A percentile compares a stretch with the other conserved stretches of the same genome.
These are phyloP conservation scores for Magallana ariakensis DNA, from an alignment of 1,140 invertebrate genomes.

Conservation along the genomic window DNA sequence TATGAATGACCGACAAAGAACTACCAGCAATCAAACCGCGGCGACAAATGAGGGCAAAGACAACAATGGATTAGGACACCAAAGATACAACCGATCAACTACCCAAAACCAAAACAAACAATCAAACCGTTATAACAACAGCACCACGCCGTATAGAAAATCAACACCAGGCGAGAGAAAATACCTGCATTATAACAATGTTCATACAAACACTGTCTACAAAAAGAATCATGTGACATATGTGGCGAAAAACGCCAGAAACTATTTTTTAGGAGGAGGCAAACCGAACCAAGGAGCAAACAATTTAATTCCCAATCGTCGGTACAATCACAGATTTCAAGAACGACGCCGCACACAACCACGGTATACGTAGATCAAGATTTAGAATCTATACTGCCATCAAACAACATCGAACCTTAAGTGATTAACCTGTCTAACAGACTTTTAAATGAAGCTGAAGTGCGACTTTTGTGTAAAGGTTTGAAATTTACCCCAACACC, in stretches of 20 bases:
- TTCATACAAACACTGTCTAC: not conserved
- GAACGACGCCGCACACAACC: not conserved
- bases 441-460: not conserved
- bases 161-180: not conserved
- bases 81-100: not conserved
- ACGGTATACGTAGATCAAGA: not conserved
- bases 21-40: not conserved
- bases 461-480: not conserved
- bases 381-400: too few relatives aligned
- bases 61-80: too few relatives aligned
- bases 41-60: too few relatives aligned
- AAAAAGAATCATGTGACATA: too few relatives aligned
- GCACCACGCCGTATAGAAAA: not conserved
- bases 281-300: not conserved
- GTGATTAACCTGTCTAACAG: slow-evolving; percentile 1
- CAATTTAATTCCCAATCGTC: not conserved
- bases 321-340: not conserved
- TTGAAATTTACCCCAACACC: not conserved
- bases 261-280: too few relatives aligned
- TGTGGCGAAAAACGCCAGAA: too few relatives aligned
- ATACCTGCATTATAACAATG: not conserved
- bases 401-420: not conserved
- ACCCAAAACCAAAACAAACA: not conserved
- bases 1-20: not conserved
- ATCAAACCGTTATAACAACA: not conserved